Base-by-base conservation (phyloP, 2,888 invertebrate species). In the Orthonevra nobilis region DNA sequence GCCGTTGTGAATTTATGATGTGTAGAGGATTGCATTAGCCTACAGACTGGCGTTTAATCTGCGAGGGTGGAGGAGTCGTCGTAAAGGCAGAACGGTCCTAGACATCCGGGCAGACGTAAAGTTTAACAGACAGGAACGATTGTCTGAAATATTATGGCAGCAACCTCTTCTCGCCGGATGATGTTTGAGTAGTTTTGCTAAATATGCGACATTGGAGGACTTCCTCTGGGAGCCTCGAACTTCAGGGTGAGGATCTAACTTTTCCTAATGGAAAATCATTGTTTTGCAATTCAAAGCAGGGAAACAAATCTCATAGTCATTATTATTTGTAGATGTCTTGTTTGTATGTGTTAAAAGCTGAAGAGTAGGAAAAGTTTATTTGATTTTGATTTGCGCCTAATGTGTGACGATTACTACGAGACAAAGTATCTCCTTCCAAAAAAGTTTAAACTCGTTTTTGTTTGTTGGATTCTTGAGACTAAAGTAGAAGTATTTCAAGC, bases 281-380 rank as follows among this genome's bases (percentile, higher is more conserved):
- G 69, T 75, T 75, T 75, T 70, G 69, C 69, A 74, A 74, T 74
- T 74, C 74, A 74, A 61, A 68, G 60, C 30, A 74, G 68, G 38
- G n/a, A 23, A 32, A 48, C 46, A 68, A 44, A 44, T 36, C 17
- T 34, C 30, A 15, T 12, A 26, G 20, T 32, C n/a, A n/a, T n/a
- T n/a, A n/a, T n/a, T n/a, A n/a, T n/a, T n/a, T n/a, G n/a, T n/a
- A n/a, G n/a, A n/a, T n/a, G n/a, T n/a, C n/a, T n/a, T n/a, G n/a
- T n/a, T n/a, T n/a, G n/a, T n/a, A n/a, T 36, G 7, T 6, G 10
- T 12, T 10, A n/a, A 10, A 28, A 26, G 26, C 12, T n/a, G n/a
- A n/a, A n/a, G n/a, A 26, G 28, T 17, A 52, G 9, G 32, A 42
- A 20, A 40, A 42, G 60, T 23, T 64, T 64, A 72, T 72, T 58